phyloP scores from a whole-genome alignment of 1,140 invertebrate genomes.

The Drosophila sulfurigaster region DNA sequence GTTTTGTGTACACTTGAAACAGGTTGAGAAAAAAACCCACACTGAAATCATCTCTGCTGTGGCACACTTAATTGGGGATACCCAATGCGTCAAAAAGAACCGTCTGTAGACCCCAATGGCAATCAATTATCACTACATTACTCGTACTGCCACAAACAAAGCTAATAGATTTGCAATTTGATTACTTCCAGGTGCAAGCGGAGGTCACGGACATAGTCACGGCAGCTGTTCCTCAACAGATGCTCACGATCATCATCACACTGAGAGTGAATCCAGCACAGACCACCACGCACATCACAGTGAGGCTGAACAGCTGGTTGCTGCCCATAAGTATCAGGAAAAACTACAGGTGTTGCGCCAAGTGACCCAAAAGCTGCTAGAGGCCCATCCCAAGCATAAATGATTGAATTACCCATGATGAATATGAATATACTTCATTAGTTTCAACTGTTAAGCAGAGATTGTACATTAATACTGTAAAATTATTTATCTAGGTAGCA shows the following conservation, averaged over 20 bases:
- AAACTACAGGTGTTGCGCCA: slow-evolving; percentile 67
- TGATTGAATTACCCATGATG: slow-evolving; percentile 26
- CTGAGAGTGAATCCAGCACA: not conserved
- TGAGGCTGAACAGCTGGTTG: slow-evolving; percentile 55
- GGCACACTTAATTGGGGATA: slow-evolving; percentile 21
- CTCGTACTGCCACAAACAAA: not conserved
- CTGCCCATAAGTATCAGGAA: slow-evolving; percentile 69
- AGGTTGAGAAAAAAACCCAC: slow-evolving; percentile 50
- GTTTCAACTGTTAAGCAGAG: slow-evolving; percentile 40
- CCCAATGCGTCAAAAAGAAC: slow-evolving; percentile 20
- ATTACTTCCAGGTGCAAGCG: slow-evolving; percentile 58
- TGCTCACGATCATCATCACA: slow-evolving; percentile 50
- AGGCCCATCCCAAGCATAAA: slow-evolving; percentile 53
- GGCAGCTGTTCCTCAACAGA: slow-evolving; percentile 47
- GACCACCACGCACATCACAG: slow-evolving; percentile 42
- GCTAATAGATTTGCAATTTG: not conserved
- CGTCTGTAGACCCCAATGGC: slow-evolving; percentile 6
- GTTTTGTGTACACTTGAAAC: slow-evolving; percentile 39
- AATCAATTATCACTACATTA: not conserved
- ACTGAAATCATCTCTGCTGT: slow-evolving; percentile 27
- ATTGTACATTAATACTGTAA: slow-evolving; percentile 19
- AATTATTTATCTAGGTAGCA: slow-evolving; percentile 30
- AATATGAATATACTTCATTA: slow-evolving; percentile 4
- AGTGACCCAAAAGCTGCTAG: slow-evolving; percentile 68
- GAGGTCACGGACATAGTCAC: slow-evolving; percentile 69